Evolutionary conservation across 2,113 vertebrate genomes (phyloP).

Genomic region (Rhinolophus sinicus): DNA sequence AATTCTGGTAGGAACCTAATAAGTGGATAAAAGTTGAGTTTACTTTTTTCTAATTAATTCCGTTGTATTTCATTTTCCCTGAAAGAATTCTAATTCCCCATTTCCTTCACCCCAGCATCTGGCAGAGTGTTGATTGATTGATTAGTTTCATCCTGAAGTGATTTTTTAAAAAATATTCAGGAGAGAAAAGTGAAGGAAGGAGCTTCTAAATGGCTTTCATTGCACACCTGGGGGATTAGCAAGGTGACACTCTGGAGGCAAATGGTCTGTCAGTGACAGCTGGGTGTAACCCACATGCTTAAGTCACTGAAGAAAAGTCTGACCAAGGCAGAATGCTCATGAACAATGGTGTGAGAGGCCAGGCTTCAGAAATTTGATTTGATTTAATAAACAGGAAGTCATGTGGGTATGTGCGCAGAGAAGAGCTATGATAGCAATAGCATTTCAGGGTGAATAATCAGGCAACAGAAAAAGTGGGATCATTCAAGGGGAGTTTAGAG

Average conservation of each 20-base stretch:
- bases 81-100: neutral
- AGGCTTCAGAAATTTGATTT: neutral
- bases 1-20: neutral
- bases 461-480: neutral
- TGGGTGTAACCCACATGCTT: neutral
- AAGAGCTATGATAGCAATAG: neutral
- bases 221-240: neutral
- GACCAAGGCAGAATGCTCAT: neutral
- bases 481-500: neutral
- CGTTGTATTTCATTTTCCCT: neutral
- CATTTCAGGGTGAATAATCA: neutral
- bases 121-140: neutral
- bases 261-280: neutral
- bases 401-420: neutral
- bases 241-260: neutral
- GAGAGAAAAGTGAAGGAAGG: neutral
- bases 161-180: neutral
- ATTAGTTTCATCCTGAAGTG: slow-evolving; percentile 26
- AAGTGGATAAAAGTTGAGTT: neutral
- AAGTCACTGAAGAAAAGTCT: neutral
- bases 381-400: neutral
- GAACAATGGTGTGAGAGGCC: neutral
- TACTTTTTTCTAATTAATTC: neutral
- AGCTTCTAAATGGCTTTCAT: neutral
- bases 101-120: neutral